Evolutionary conservation across 2,797 vertebrate genomes (phyloP).

Genomic region (Danio choprae): DNA sequence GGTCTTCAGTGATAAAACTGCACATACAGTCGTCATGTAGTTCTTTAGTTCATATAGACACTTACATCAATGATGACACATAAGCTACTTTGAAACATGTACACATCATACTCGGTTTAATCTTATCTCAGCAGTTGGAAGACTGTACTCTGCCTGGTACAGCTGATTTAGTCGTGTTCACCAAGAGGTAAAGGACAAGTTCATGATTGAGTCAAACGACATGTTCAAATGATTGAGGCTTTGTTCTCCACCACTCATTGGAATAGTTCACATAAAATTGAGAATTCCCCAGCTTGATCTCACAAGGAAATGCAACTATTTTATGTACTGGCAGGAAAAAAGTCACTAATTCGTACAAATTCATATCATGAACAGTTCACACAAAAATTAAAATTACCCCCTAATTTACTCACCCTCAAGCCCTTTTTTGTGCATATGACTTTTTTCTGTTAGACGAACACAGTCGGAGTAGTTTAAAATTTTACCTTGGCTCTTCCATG

Average conservation of each 20-base stretch:
- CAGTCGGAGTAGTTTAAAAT: too few relatives aligned
- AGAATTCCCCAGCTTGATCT: too few relatives aligned
- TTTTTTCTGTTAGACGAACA: too few relatives aligned
- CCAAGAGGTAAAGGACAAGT: constrained; percentile 21
- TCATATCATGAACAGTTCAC: too few relatives aligned
- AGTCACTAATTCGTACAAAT: too few relatives aligned
- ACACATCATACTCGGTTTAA: constrained; percentile 12
- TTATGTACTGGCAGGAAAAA: too few relatives aligned
- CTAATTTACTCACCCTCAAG: too few relatives aligned
- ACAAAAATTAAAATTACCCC: too few relatives aligned
- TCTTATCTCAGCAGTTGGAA: constrained; percentile 27
- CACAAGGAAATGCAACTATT: too few relatives aligned
- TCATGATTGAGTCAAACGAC: constrained; percentile 10
- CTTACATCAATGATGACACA: neutral
- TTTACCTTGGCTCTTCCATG: too few relatives aligned
- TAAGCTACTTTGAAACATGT: constrained; percentile 1
- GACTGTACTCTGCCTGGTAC: constrained; percentile 18
- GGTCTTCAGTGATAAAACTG: neutral
- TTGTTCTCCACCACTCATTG: neutral
- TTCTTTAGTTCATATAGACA: neutral
- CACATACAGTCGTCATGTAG: neutral
- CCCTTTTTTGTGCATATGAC: too few relatives aligned
- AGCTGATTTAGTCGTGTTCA: neutral
- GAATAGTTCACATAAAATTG: neutral
- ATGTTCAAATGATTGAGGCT: too few relatives aligned